These are phyloP conservation scores for Pocillopora grandis DNA, from an alignment of 92 coral and sea anemone species.

Conservation along the genomic window DNA sequence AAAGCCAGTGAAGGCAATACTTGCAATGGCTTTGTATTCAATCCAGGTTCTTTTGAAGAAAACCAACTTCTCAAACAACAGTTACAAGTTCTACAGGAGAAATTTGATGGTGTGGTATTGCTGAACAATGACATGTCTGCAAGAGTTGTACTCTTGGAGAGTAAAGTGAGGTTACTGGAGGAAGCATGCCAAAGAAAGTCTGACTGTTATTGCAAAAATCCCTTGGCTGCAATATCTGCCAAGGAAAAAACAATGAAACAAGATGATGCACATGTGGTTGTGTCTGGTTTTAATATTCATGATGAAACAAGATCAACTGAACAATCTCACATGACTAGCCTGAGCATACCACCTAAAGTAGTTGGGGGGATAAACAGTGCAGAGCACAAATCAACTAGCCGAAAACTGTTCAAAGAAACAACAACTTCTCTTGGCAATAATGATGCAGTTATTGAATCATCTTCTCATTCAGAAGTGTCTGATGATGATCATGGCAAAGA, in stretches of 20 bases:
- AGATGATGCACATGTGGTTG: slow-evolving; percentile 6
- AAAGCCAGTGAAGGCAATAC: neutral
- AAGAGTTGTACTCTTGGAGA: slow-evolving; percentile 86
- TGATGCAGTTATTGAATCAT: neutral
- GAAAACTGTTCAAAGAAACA: slow-evolving; percentile 22
- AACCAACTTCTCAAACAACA: slow-evolving; percentile 36
- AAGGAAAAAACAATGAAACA: neutral
- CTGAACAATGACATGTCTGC: slow-evolving; percentile 87
- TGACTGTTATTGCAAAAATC: slow-evolving; percentile 29
- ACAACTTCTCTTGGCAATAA: neutral
- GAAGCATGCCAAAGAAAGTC: slow-evolving; percentile 52
- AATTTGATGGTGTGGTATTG: slow-evolving; percentile 55
- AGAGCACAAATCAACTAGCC: neutral
- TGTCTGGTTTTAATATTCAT: slow-evolving; percentile 34
- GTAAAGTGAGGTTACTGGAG: slow-evolving; percentile 76
- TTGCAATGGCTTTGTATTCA: neutral
- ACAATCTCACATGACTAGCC: neutral
- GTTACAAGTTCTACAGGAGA: slow-evolving; percentile 63
- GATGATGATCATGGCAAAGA: slow-evolving; percentile 47
- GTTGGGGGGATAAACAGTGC: neutral
- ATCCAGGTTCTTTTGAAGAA: slow-evolving; percentile 12
- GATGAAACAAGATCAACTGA: slow-evolving; percentile 4
- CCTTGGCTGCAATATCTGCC: neutral
- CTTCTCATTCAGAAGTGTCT: neutral
- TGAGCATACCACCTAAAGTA: neutral